Base-by-base conservation (phyloP, 2,113 vertebrate genomes). In the Probosciger aterrimus region DNA sequence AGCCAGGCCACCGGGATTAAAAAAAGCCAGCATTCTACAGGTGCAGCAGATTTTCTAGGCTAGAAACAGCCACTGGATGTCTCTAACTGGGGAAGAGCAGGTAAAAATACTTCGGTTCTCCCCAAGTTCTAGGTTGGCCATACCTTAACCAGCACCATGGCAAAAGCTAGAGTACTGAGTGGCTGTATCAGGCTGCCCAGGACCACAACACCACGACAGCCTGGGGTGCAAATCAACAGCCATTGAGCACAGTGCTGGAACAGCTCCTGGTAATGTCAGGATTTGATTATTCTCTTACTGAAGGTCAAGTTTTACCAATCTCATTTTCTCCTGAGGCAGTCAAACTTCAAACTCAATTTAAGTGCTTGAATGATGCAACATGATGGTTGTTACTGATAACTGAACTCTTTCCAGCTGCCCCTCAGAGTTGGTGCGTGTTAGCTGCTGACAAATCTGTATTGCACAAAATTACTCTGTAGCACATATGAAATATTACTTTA, bases 131-230 rank as follows among this genome's bases (percentile, higher is more conserved):
- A 62, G 35, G 31, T 22, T 71, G 50, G 17, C 19, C 39, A 49
- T 50, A 65, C 12, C 11, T n/a, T 17, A 81, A 60, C 4, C 3
- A 47, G n/a, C 10, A 25, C 28, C 60, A 18, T 6, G 31, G 70
- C 50, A 85, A 67, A 62, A 71, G 28, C 25, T 47, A 18, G 6
- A 18, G 18, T 17, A 35, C 11, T 18, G 19, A 44, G 23, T 2
- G 3, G 19, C 46, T 19, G 1, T 2, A 20, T 11, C 0, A 0
- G 27, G 39, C 52, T 73, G 35, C 18, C 35, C 31, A 44, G 31
- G 14, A 53, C 35, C 1, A 0, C 14, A 31, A 9, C 30, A 11
- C 25, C 50, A 60, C 0, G 0, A 49, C 28, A 77, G 35, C 5
- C 57, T 43, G 20, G 33, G 22, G 25, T 30, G 14, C 43, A 88